These are phyloP conservation scores for Diorhabda elongata DNA, from an alignment of 1,140 invertebrate genomes.

Conservation along the genomic window DNA sequence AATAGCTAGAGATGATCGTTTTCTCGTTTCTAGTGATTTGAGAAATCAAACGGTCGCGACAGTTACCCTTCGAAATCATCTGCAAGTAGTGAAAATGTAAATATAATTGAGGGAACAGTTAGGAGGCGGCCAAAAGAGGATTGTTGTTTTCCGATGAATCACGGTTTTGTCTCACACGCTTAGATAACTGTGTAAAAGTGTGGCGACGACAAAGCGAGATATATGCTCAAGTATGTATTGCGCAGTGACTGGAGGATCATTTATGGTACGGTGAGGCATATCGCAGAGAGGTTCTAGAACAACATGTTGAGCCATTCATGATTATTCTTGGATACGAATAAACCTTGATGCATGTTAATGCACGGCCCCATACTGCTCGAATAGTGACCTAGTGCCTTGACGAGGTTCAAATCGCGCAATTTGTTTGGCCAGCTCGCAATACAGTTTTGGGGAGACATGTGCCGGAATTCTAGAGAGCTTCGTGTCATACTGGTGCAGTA, in stretches of 20 bases:
- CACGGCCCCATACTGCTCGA: neutral
- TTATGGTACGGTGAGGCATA: conserved; percentile 3
- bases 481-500: neutral
- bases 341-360: conserved; percentile 6
- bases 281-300: neutral
- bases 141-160: neutral
- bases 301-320: neutral
- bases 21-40: conserved; percentile 13
- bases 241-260: neutral
- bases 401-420: conserved; percentile 4
- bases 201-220: neutral
- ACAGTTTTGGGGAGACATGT: neutral
- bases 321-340: neutral
- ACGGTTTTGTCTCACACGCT: neutral
- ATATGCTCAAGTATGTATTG: conserved; percentile 8
- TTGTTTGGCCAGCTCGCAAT: conserved; percentile 5
- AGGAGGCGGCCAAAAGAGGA: neutral
- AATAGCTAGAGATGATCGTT: conserved; percentile 11
- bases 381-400: neutral
- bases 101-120: too few relatives aligned
- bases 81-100: conserved; percentile 6
- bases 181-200: neutral
- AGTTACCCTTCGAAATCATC: conserved; percentile 11
- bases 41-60: neutral
- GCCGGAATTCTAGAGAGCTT: conserved; percentile 7